A percentile compares a stretch with the other conserved stretches of the same genome.
phyloP scores from a whole-genome alignment of 2,113 vertebrate genomes.

The Pleuronectes platessa region DNA sequence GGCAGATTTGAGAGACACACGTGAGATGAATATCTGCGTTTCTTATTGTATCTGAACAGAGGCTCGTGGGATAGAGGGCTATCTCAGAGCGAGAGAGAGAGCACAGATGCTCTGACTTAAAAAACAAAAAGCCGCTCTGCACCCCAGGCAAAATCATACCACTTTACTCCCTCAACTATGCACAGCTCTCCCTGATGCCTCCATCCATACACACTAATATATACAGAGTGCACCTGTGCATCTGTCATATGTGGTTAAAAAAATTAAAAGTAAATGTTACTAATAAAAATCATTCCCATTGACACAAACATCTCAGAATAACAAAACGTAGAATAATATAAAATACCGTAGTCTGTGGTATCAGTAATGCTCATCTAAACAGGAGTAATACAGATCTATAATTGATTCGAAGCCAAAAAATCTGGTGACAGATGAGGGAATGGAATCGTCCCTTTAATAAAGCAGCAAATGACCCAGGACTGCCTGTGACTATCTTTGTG shows the following conservation, averaged over 20 bases:
- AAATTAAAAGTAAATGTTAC: no score
- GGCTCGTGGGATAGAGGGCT: constrained; percentile 39
- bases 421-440: background rate
- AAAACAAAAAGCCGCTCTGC: constrained; percentile 38
- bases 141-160: constrained; percentile 55
- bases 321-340: no score
- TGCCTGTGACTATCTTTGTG: background rate
- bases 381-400: no score
- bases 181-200: constrained; percentile 15
- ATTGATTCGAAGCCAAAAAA: no score
- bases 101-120: constrained; percentile 66
- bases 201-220: constrained; percentile 10
- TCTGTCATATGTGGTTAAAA: background rate
- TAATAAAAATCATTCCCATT: no score
- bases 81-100: constrained; percentile 49
- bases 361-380: no score
- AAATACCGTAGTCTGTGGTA: no score
- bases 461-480: constrained; percentile 5
- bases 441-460: background rate
- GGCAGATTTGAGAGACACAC: constrained; percentile 23
- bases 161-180: constrained; percentile 43
- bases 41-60: constrained; percentile 37
- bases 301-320: no score
- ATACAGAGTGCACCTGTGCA: background rate
- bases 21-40: constrained; percentile 8